Conservation (phyloP, 2,113 vertebrate genomes). For the Anguilla rostrata region DNA sequence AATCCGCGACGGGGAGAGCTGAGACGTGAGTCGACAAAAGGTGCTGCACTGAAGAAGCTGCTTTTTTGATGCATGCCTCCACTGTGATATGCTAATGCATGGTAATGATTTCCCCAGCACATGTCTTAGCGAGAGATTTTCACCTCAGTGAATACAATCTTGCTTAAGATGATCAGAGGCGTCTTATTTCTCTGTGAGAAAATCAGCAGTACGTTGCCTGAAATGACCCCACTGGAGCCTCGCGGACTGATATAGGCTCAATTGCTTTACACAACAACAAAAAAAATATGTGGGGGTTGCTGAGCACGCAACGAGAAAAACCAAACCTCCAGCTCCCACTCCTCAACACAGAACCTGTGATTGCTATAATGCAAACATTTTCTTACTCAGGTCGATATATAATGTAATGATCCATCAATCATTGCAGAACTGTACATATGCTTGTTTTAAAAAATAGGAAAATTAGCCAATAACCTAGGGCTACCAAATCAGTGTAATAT, state of each 20-base stretch:
- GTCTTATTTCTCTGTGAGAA: background rate
- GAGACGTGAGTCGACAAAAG: background rate
- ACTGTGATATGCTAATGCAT: slow-evolving; percentile 7
- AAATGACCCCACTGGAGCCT: background rate
- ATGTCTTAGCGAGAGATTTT: slow-evolving; percentile 1
- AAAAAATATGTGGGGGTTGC: background rate
- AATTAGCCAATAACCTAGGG: background rate
- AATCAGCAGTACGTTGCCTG: background rate
- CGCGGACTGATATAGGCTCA: background rate
- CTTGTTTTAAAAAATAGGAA: background rate
- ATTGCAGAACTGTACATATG: background rate
- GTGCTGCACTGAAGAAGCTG: background rate
- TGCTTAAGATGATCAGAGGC: slow-evolving; percentile 1
- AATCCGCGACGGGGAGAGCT: background rate
- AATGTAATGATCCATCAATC: background rate
- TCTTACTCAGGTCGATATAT: background rate
- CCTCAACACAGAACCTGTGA: background rate
- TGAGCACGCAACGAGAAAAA: background rate
- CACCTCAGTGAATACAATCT: slow-evolving; percentile 4
- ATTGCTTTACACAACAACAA: background rate
- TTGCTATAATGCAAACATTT: background rate
- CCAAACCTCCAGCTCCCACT: background rate
- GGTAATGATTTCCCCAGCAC: slow-evolving; percentile 3
- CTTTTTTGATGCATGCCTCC: background rate
- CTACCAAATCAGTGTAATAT: background rate